Percentiles rank a stretch among this genome's conserved stretches.
Conservation (phyloP, 30 jellyfish, hydroid and myxozoan genomes). For the Cassiopea xamachana region DNA sequence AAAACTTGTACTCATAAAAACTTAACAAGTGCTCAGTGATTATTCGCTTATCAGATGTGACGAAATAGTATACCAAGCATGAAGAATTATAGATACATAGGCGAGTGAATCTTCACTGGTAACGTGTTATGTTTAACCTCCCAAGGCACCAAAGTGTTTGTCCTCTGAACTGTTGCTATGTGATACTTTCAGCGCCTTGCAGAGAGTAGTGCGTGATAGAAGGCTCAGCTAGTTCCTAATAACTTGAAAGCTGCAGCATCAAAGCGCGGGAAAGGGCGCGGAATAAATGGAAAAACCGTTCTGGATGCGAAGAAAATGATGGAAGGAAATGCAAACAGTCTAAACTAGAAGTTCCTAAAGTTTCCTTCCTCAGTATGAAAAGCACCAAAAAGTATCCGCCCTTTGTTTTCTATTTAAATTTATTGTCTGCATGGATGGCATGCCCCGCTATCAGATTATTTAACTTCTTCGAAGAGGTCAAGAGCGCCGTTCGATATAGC, state of each 20-base stretch:
- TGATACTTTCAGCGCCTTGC: conserved; percentile 7
- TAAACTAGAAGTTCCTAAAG: no score
- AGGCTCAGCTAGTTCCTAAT: background rate
- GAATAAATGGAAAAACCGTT: no score
- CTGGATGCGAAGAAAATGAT: no score
- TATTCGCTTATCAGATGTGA: conserved; percentile 10
- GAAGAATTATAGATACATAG: background rate
- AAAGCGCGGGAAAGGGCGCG: background rate
- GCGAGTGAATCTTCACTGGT: conserved; percentile 41
- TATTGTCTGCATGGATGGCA: no score
- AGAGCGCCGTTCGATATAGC: background rate
- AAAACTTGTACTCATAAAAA: background rate
- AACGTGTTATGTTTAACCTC: conserved; percentile 38
- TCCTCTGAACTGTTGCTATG: background rate
- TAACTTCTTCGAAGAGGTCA: background rate
- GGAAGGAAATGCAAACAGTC: no score
- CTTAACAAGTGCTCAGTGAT: background rate
- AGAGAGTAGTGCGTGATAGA: background rate
- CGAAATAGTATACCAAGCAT: conserved; percentile 15
- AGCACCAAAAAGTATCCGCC: no score
- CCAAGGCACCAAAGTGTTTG: conserved; percentile 26
- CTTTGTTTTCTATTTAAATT: no score
- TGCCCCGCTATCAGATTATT: no score
- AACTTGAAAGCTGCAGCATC: background rate
- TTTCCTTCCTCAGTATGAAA: no score